These are phyloP conservation scores for Pluvianellus socialis DNA, from an alignment of 2,113 vertebrate species.

Conservation along the genomic window DNA sequence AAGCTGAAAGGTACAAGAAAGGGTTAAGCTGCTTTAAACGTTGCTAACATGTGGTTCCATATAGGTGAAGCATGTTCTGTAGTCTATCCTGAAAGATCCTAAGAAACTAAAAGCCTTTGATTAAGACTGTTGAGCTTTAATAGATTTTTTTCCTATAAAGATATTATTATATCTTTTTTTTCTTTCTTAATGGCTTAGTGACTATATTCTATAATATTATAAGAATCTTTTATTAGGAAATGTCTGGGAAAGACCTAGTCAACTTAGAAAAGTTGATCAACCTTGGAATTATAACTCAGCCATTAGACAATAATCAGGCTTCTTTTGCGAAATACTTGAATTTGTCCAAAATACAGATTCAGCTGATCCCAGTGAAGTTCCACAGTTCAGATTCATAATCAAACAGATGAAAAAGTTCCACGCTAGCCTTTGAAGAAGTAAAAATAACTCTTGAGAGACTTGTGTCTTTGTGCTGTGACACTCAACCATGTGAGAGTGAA, in stretches of 20 bases:
- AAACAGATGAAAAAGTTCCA: not conserved
- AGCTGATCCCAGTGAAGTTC: not conserved
- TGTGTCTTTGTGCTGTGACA: not conserved
- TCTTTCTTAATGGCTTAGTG: not conserved
- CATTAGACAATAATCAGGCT: not conserved
- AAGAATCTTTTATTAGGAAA: not conserved
- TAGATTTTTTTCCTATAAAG: not conserved
- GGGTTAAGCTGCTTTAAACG: not conserved
- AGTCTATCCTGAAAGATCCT: not conserved
- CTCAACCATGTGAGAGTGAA: not conserved
- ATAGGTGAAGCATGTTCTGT: not conserved
- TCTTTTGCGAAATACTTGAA: not conserved
- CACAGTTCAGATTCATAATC: not conserved
- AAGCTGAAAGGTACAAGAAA: not conserved
- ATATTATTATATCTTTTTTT: not conserved
- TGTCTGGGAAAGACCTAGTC: not conserved
- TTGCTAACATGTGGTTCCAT: fast-evolving
- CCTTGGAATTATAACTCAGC: not conserved
- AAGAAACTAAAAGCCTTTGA: not conserved
- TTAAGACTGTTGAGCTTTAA: not conserved
- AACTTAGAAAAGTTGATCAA: not conserved
- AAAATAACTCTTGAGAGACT: not conserved
- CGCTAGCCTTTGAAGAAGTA: not conserved
- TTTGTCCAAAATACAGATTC: not conserved
- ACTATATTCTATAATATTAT: not conserved